A percentile compares a stretch with the other conserved stretches of the same genome.
Evolutionary conservation across 2,888 invertebrate species (phyloP).

Genomic region (Stegana nigrithorax): DNA sequence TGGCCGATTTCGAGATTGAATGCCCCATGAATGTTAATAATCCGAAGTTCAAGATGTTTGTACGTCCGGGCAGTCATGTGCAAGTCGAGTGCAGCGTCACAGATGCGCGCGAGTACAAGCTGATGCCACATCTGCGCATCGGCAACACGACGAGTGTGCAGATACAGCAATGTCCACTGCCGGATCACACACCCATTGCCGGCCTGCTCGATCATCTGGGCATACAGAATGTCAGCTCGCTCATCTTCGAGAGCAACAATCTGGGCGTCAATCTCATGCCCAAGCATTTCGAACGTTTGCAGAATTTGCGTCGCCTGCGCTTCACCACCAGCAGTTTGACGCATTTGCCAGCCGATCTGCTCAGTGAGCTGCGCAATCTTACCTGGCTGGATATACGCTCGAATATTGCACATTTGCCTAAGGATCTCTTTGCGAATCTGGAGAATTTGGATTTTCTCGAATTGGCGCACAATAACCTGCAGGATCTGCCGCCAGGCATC

Average conservation of each 20-base stretch:
- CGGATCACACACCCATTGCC: conserved; percentile 68
- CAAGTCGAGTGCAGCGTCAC: conserved; percentile 64
- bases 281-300: conserved; percentile 73
- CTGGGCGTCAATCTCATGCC: conserved; percentile 71
- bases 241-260: conserved; percentile 72
- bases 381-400: conserved; percentile 75
- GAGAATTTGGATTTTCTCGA: conserved; percentile 74
- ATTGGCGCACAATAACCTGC: conserved; percentile 76
- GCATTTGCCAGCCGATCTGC: conserved; percentile 74
- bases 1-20: conserved; percentile 62
- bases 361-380: conserved; percentile 73
- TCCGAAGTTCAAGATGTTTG: conserved; percentile 60
- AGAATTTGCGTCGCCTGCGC: conserved; percentile 71
- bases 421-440: conserved; percentile 72
- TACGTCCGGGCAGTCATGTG: conserved; percentile 55
- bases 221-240: conserved; percentile 61
- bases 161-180: conserved; percentile 65
- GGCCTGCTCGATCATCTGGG: conserved; percentile 64
- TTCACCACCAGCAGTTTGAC: conserved; percentile 75
- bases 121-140: conserved; percentile 61
- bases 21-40: conserved; percentile 59
- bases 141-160: conserved; percentile 60
- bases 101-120: conserved; percentile 55
- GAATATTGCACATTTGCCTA: conserved; percentile 73
- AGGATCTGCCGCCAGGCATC: conserved; percentile 72